A percentile compares a stretch with the other conserved stretches of the same genome.
These are phyloP conservation scores for Apogon hyalosoma DNA, from an alignment of 2,797 vertebrate genomes.

Conservation along the genomic window DNA sequence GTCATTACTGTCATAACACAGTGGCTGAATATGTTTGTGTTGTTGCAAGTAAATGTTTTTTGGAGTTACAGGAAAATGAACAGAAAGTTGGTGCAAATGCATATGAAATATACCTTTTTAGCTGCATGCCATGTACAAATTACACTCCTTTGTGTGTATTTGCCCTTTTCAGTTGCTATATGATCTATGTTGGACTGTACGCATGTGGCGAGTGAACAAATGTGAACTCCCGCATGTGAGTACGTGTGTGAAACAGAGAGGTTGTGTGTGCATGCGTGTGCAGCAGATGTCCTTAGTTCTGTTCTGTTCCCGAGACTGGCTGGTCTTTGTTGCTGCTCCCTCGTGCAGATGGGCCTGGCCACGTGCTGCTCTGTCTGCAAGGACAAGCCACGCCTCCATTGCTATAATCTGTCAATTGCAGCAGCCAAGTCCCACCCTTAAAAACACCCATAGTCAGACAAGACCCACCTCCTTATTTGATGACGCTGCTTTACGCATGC, in stretches of 20 bases:
- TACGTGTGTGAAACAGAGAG: slow-evolving; percentile 17
- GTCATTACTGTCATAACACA: slow-evolving; percentile 33
- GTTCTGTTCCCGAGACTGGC: slow-evolving; percentile 68
- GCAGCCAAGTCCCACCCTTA: slow-evolving; percentile 61
- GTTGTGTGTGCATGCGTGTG: slow-evolving; percentile 55
- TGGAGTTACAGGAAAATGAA: slow-evolving; percentile 12
- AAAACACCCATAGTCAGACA: slow-evolving; percentile 40
- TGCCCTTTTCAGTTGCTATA: slow-evolving; percentile 52
- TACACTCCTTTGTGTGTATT: slow-evolving; percentile 27
- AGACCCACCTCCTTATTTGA: slow-evolving; percentile 46
- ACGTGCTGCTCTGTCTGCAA: slow-evolving; percentile 78
- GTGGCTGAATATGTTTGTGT: not conserved
- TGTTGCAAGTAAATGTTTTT: slow-evolving; percentile 24
- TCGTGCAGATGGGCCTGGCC: slow-evolving; percentile 78
- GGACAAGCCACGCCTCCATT: slow-evolving; percentile 56
- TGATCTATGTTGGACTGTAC: slow-evolving; percentile 38
- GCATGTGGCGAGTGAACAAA: slow-evolving; percentile 53
- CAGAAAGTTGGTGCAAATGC: not conserved
- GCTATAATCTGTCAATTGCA: slow-evolving; percentile 76
- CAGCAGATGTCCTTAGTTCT: slow-evolving; percentile 79
- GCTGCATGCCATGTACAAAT: slow-evolving; percentile 13
- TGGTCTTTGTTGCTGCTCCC: slow-evolving; percentile 82
- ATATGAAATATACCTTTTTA: slow-evolving; percentile 1
- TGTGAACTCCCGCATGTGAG: slow-evolving; percentile 57
- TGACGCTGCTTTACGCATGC: slow-evolving; percentile 74